A percentile compares a stretch with the other conserved stretches of the same genome.
Evolutionary conservation across 2,888 invertebrate genomes (phyloP).

Genomic region (Cerastis rubricosa): DNA sequence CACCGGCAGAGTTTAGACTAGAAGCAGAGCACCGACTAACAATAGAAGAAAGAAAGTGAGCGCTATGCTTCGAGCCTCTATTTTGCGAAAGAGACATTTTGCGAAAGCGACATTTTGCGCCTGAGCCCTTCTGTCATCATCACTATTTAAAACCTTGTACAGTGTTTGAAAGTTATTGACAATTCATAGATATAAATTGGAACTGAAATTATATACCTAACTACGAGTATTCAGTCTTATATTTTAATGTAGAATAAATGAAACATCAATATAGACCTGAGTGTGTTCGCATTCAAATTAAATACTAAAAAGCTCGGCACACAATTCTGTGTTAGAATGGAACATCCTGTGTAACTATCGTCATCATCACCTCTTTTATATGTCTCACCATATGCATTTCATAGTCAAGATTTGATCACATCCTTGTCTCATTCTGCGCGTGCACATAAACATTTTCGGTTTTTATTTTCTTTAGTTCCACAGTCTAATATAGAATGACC

Average conservation of each 20-base stretch:
- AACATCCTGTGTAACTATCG: neutral
- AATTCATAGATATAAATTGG: neutral
- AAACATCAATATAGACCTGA: neutral
- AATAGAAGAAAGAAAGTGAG: no score
- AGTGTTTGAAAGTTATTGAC: no score
- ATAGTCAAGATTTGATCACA: neutral
- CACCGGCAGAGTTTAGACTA: no score
- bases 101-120: no score
- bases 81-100: no score
- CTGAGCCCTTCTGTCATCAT: no score
- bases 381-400: neutral
- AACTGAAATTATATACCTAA: no score
- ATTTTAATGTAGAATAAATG: neutral
- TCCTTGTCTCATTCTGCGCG: conserved; percentile 24
- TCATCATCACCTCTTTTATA: neutral
- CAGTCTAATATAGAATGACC: conserved; percentile 1
- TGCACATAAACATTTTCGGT: conserved; percentile 28
- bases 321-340: neutral
- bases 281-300: neutral
- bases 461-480: conserved; percentile 24
- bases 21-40: no score
- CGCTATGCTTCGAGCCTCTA: no score
- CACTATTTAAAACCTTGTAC: no score
- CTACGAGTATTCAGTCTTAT: no score
- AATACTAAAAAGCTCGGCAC: neutral